Conservation (phyloP, 2,113 vertebrate genomes). For the Campylomormyrus numenius region DNA sequence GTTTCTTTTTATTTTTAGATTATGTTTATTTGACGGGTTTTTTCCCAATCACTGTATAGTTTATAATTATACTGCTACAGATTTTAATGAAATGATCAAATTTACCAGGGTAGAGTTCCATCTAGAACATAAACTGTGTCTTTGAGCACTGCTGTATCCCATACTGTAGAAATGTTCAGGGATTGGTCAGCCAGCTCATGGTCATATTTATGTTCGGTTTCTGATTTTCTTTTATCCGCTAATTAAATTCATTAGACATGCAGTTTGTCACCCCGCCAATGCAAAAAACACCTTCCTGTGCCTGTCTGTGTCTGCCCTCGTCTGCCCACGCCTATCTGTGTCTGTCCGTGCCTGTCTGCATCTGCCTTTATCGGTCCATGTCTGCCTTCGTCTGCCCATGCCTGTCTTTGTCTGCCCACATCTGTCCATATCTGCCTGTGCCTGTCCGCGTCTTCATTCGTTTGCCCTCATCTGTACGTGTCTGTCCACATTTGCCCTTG, state of each 20-base stretch:
- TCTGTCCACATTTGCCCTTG: no score
- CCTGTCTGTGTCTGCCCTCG: neutral
- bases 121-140: neutral
- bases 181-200: neutral
- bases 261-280: neutral
- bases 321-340: neutral
- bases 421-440: neutral
- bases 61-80: neutral
- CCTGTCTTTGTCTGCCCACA: neutral
- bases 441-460: no score
- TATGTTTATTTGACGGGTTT: neutral
- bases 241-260: neutral
- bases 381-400: neutral
- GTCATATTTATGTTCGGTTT: neutral
- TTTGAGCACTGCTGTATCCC: neutral
- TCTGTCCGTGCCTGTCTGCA: neutral
- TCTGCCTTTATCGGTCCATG: no score
- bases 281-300: neutral
- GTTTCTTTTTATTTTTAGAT: neutral
- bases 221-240: neutral
- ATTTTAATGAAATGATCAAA: neutral
- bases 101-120: neutral
- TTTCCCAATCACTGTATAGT: neutral
- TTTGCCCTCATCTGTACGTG: neutral
- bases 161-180: neutral